Conservation (phyloP, 2,797 vertebrate species). For the Menidia menidia region DNA sequence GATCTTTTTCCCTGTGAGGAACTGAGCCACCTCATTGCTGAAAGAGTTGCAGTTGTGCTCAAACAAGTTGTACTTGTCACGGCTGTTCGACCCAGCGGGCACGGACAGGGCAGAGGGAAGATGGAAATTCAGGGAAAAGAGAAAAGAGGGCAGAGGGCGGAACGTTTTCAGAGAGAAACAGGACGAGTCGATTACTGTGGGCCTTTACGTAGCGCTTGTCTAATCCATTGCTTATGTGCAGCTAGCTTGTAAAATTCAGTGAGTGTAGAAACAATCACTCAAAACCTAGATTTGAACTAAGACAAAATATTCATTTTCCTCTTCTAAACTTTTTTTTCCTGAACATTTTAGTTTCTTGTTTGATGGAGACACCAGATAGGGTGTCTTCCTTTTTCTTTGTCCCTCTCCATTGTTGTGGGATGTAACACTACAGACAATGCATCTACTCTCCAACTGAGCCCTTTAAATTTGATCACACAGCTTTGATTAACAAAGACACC, state of each 20-base stretch:
- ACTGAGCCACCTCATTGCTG: conserved; percentile 94
- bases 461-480: too few relatives aligned
- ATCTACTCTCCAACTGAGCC: too few relatives aligned
- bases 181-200: not conserved
- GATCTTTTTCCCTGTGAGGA: conserved; percentile 92
- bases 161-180: not conserved
- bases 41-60: conserved; percentile 98
- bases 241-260: not conserved
- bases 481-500: too few relatives aligned
- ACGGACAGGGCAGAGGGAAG: not conserved
- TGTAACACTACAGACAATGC: too few relatives aligned
- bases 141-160: not conserved
- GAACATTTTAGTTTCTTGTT: too few relatives aligned
- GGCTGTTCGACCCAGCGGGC: conserved; percentile 67
- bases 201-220: not conserved
- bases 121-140: not conserved
- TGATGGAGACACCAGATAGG: too few relatives aligned
- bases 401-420: too few relatives aligned
- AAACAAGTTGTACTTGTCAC: conserved; percentile 90
- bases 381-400: too few relatives aligned
- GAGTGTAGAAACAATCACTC: not conserved
- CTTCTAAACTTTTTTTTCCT: too few relatives aligned
- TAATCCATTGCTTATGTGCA: not conserved
- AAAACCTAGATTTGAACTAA: too few relatives aligned
- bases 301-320: too few relatives aligned